These are phyloP conservation scores for Tiaroga cobitis DNA, from an alignment of 2,797 vertebrate species.

Conservation along the genomic window DNA sequence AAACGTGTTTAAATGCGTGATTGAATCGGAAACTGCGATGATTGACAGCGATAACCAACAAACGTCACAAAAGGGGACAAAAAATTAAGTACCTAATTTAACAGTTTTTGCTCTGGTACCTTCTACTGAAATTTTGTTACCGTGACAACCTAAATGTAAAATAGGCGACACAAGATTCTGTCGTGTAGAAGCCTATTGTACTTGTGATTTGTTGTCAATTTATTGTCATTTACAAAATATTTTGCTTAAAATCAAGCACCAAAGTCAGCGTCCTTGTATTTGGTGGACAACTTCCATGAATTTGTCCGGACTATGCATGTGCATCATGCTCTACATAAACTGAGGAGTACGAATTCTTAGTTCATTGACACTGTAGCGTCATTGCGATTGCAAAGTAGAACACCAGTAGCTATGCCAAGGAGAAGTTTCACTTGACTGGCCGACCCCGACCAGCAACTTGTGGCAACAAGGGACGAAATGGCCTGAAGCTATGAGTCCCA, in stretches of 20 bases:
- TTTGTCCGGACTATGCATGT: background rate
- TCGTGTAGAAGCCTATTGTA: background rate
- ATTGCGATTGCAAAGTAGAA: slow-evolving; percentile 33
- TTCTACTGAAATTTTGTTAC: background rate
- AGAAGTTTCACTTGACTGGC: slow-evolving; percentile 18
- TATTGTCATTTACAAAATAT: background rate
- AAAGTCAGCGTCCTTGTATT: too few relatives aligned
- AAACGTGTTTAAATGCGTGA: too few relatives aligned
- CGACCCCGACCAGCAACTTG: background rate
- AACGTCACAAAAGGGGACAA: background rate
- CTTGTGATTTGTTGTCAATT: background rate
- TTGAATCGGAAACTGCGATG: too few relatives aligned
- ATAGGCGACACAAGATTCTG: background rate
- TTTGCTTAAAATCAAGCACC: background rate
- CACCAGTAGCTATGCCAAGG: slow-evolving; percentile 15
- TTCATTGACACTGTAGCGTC: background rate
- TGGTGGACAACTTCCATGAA: background rate
- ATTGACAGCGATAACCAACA: too few relatives aligned
- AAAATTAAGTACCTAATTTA: background rate
- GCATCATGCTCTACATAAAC: background rate
- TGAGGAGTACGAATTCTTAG: background rate
- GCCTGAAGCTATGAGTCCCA: slow-evolving; percentile 28
- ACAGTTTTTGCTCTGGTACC: background rate
- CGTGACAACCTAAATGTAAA: background rate
- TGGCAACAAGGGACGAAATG: slow-evolving; percentile 41